Percentiles rank a stretch among this genome's conserved stretches.
Evolutionary conservation across 1,140 invertebrate genomes (phyloP).

Genomic region (Drosophila insularis): DNA sequence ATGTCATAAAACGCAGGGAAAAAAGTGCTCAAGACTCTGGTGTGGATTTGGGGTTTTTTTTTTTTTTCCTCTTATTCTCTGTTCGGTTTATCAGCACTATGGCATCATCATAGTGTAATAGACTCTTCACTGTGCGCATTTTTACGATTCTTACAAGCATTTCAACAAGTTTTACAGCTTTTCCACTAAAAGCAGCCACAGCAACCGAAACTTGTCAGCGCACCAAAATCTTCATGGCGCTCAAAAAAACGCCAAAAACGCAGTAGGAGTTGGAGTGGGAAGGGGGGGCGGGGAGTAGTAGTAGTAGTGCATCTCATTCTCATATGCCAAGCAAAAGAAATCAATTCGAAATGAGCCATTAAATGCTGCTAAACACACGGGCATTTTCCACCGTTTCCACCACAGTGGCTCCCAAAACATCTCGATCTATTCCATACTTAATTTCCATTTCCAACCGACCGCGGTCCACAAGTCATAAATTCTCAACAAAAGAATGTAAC

Average conservation of each 20-base stretch:
- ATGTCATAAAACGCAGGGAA: slow-evolving; percentile 49
- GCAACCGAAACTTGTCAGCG: slow-evolving; percentile 55
- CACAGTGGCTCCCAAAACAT: slow-evolving; percentile 42
- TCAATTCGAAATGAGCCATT: slow-evolving; percentile 81
- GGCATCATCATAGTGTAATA: slow-evolving; percentile 71
- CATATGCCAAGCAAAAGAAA: slow-evolving; percentile 62
- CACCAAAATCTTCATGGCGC: slow-evolving; percentile 53
- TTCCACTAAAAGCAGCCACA: slow-evolving; percentile 69
- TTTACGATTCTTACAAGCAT: slow-evolving; percentile 79
- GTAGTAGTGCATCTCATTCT: background rate
- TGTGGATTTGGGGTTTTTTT: slow-evolving; percentile 22
- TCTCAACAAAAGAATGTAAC: slow-evolving; percentile 78
- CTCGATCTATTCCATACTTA: slow-evolving; percentile 20
- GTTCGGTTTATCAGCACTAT: slow-evolving; percentile 58
- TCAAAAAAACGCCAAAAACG: slow-evolving; percentile 48
- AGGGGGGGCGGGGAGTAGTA: background rate
- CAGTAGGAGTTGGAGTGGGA: background rate
- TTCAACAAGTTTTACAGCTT: slow-evolving; percentile 82
- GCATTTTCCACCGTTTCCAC: slow-evolving; percentile 80
- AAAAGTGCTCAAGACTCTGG: background rate
- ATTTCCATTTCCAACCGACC: slow-evolving; percentile 12
- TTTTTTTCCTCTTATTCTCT: background rate
- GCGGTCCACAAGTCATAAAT: slow-evolving; percentile 62
- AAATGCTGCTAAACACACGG: slow-evolving; percentile 79
- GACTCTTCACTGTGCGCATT: slow-evolving; percentile 71